These are phyloP conservation scores for Caerostris darwini DNA, from an alignment of 1,140 invertebrate species.

Conservation along the genomic window DNA sequence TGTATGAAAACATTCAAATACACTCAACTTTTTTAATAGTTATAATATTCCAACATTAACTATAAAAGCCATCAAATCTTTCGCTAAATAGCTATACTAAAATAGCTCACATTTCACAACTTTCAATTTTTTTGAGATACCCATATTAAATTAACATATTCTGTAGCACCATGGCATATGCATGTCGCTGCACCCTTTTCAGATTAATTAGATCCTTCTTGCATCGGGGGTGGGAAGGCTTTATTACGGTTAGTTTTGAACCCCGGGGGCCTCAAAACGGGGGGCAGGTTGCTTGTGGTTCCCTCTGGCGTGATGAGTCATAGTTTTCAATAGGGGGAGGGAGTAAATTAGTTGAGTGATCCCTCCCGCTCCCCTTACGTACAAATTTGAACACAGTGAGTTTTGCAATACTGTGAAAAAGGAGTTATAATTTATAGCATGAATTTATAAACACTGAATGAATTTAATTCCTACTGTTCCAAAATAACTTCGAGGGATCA, in stretches of 20 bases:
- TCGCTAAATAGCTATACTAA: no score
- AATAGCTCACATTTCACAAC: not conserved
- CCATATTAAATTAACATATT: not conserved
- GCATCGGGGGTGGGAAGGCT: not conserved
- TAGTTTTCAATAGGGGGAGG: not conserved
- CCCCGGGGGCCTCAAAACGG: not conserved
- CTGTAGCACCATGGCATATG: not conserved
- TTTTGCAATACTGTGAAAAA: not conserved
- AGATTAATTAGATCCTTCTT: conserved; percentile 51
- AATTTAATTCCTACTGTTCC: no score
- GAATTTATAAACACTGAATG: no score
- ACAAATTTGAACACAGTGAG: not conserved
- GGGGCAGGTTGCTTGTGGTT: conserved; percentile 49
- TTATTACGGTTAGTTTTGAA: not conserved
- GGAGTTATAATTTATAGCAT: no score
- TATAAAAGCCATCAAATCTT: no score
- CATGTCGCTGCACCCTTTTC: not conserved
- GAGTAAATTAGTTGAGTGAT: conserved; percentile 3
- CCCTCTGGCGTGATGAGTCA: conserved; percentile 3
- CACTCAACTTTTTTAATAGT: no score
- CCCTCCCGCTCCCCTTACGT: not conserved
- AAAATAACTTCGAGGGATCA: no score
- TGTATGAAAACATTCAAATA: no score
- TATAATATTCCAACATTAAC: no score
- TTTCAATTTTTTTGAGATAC: not conserved